phyloP scores from a whole-genome alignment of 2,113 vertebrate genomes.

The Australoheros scitulus region DNA sequence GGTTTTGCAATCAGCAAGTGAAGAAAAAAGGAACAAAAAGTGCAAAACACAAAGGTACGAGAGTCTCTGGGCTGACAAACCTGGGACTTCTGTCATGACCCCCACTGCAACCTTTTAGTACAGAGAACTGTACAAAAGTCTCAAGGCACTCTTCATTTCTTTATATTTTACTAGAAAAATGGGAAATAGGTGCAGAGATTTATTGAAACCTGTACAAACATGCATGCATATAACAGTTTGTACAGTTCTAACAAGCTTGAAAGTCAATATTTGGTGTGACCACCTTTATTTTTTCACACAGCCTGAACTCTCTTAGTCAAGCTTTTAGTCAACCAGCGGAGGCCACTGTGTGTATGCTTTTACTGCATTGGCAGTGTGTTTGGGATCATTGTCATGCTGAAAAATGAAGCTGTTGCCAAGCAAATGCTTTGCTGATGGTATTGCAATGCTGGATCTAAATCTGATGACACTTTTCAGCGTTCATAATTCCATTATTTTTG shows the following conservation, averaged over 20 bases:
- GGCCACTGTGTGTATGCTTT: not conserved
- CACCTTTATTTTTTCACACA: not conserved
- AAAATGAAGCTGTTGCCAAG: not conserved
- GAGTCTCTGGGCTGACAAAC: not conserved
- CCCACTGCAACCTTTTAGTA: not conserved
- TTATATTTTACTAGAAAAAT: not conserved
- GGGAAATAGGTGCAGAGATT: not conserved
- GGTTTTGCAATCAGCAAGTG: not conserved
- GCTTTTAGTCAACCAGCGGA: not conserved
- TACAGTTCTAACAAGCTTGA: not conserved
- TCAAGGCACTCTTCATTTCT: not conserved
- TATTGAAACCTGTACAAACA: not conserved
- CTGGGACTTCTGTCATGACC: not conserved
- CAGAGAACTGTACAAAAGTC: not conserved
- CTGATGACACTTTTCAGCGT: not conserved
- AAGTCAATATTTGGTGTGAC: not conserved
- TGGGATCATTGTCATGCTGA: not conserved
- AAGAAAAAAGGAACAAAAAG: not conserved
- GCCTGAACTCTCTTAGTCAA: not conserved
- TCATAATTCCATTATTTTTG: not conserved
- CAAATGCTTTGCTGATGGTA: not conserved
- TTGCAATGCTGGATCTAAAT: not conserved
- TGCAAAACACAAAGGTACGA: not conserved
- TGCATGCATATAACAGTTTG: too few relatives aligned
- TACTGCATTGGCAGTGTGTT: not conserved